phyloP scores from a whole-genome alignment of 2,797 vertebrate genomes.

The Macroramphosus scolopax region DNA sequence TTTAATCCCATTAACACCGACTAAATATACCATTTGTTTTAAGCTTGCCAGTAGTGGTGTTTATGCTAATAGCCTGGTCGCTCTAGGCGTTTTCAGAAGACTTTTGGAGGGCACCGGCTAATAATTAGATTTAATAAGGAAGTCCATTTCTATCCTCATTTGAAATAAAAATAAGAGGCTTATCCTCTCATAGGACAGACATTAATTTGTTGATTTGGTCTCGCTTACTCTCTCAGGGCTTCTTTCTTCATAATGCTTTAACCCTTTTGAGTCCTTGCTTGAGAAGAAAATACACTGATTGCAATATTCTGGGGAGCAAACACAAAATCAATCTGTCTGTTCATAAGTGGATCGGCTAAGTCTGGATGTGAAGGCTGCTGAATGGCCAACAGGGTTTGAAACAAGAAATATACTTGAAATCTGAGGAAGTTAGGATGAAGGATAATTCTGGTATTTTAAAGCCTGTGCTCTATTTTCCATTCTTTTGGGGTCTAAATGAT shows the following conservation, averaged over 20 bases:
- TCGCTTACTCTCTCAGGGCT: constrained; percentile 60
- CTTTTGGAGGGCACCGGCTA: constrained; percentile 80
- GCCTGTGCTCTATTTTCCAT: too few relatives aligned
- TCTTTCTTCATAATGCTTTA: constrained; percentile 54
- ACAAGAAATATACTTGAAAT: not conserved
- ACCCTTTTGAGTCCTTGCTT: constrained; percentile 47
- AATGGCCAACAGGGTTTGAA: too few relatives aligned
- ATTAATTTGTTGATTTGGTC: constrained; percentile 76
- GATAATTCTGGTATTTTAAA: not conserved
- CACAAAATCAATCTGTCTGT: not conserved
- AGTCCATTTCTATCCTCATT: constrained; percentile 80
- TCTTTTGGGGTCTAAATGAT: too few relatives aligned
- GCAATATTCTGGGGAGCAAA: not conserved
- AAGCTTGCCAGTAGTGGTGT: constrained; percentile 79
- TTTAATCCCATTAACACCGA: constrained; percentile 82
- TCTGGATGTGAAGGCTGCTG: not conserved
- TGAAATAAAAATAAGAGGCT: constrained; percentile 80
- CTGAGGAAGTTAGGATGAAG: too few relatives aligned
- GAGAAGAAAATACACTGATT: constrained; percentile 21
- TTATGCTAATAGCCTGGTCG: constrained; percentile 78
- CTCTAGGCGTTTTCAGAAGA: constrained; percentile 77
- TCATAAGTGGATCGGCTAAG: too few relatives aligned
- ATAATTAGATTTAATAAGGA: constrained; percentile 82
- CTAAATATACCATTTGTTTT: constrained; percentile 87
- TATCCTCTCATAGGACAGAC: constrained; percentile 73